Conservation (phyloP, 1,140 invertebrate genomes). For the Diabrotica undecimpunctata region DNA sequence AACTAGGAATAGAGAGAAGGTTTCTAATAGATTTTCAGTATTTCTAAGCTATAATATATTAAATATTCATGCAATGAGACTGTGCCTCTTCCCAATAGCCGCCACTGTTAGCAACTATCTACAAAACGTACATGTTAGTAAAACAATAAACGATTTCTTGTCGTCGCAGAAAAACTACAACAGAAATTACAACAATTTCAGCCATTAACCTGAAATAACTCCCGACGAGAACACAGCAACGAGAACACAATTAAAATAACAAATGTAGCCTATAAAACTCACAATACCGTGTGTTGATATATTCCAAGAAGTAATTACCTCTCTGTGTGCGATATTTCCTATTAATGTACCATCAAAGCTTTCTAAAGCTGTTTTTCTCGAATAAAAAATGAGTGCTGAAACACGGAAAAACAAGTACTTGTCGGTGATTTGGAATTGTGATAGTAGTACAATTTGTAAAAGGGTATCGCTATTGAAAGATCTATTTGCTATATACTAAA, state of each 20-base stretch:
- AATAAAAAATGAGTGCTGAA: neutral
- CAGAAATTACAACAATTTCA: neutral
- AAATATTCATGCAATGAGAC: too few relatives aligned
- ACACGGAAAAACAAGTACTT: neutral
- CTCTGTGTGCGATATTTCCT: neutral
- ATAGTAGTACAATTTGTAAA: neutral
- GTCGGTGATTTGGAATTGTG: neutral
- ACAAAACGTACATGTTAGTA: neutral
- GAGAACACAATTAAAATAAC: neutral
- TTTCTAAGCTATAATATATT: too few relatives aligned
- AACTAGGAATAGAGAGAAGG: too few relatives aligned
- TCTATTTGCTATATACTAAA: neutral
- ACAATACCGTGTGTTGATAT: neutral
- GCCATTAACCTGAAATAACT: slow-evolving; percentile 1
- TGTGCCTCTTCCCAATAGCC: too few relatives aligned
- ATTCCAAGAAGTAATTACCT: neutral
- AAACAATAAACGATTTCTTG: neutral
- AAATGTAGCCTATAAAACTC: neutral
- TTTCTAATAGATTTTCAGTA: too few relatives aligned
- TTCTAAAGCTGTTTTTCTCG: neutral
- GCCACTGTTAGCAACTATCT: neutral
- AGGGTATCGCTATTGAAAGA: neutral
- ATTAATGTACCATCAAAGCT: neutral
- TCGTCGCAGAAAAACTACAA: too few relatives aligned
- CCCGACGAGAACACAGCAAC: neutral